phyloP scores from a whole-genome alignment of 2,888 invertebrate species.

The Rotaria sp. region DNA sequence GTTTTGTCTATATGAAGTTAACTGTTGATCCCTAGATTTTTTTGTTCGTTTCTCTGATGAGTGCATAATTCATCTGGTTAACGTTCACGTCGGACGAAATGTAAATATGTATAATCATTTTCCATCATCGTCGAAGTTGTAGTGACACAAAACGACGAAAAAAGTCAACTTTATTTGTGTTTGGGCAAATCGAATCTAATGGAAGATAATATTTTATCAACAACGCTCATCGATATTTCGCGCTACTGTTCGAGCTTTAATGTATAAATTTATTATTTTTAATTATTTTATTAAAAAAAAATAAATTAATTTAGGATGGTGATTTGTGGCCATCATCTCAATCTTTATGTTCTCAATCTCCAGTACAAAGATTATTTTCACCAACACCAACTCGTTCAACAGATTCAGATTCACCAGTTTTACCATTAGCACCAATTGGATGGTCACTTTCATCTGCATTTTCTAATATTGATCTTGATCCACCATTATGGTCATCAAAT shows the following conservation, averaged over 20 bases:
- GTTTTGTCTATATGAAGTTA: too few species aligned
- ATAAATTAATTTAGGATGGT: background rate
- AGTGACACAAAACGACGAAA: background rate
- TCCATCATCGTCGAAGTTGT: constrained; percentile 3
- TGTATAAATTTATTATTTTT: background rate
- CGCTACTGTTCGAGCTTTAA: constrained; percentile 4
- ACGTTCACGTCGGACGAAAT: background rate
- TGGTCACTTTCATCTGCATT: background rate
- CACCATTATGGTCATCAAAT: background rate
- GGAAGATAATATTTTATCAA: background rate
- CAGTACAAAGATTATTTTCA: constrained; percentile 7
- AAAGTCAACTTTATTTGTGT: background rate
- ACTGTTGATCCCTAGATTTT: background rate
- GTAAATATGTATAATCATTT: background rate
- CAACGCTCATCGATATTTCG: background rate
- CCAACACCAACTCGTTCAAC: background rate
- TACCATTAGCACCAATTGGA: background rate
- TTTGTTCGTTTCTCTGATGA: background rate
- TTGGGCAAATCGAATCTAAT: constrained; percentile 9
- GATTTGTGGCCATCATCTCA: constrained; percentile 10
- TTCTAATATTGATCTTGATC: background rate
- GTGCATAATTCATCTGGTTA: background rate
- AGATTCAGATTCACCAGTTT: background rate
- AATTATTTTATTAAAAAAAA: background rate
- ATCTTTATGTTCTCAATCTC: background rate